Base-by-base conservation (phyloP, 2,797 vertebrate species). In the Margarornis squamiger region DNA sequence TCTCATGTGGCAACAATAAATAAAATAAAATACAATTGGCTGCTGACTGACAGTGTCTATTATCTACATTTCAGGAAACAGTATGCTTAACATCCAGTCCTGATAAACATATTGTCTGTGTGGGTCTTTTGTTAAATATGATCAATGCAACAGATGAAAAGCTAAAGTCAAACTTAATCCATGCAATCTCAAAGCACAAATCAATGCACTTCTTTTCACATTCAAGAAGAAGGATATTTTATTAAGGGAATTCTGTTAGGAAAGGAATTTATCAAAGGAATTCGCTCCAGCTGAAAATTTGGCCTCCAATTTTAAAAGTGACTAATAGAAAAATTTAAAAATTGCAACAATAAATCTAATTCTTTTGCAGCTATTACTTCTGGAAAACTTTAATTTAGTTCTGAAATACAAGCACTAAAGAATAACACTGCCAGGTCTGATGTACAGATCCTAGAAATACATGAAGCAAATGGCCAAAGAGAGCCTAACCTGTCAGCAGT, bases 121-220 rank as follows among this genome's bases (percentile, higher is more conserved):
- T 30, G 70, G 55, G 66, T 72, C 66, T 91, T 91, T 73, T 86
- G 30, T 70, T 68, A 91, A 61, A 70, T 38, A 78, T 70, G 82
- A 88, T 73, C 86, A 94, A 90, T 49, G 18, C 15, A 88, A 48
- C 39, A 86, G 76, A 75, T 79, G 62, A 96, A 97, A 93, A 93
- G 12, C 14, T 86, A 34, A 89, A 84, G 70, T 84, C 58, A 88
- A 75, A 70, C 63, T 79, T 92, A 94, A 95, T 72, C 73, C 55
- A 43, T 13, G 17, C 34, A 67, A 34, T 70, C 79, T 86, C 34
- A 90, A 82, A 82, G 86, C 77, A 93, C 45, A 79, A 84, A 83
- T 62, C 51, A 81, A 81, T 45, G 43, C 26, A 66, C n/a, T 61
- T 52, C 38, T 81, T 84, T 83, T 72, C 43, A 48, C 43, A 55